phyloP scores from a whole-genome alignment of 2,888 invertebrate species.

The Yponomeuta sedellus region DNA sequence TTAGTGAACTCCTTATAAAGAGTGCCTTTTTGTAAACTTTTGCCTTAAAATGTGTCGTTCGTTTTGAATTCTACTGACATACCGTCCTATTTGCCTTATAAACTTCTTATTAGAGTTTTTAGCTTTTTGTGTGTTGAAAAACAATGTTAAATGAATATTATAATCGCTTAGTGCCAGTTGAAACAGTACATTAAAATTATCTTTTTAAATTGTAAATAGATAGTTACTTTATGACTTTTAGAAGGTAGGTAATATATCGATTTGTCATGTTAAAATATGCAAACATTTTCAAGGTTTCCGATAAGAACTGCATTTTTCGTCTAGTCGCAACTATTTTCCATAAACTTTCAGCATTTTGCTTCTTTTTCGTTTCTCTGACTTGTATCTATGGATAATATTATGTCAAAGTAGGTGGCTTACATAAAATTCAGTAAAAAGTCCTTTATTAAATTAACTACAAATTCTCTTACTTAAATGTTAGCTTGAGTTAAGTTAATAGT shows the following conservation, averaged over 20 bases:
- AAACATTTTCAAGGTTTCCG: constrained; percentile 16
- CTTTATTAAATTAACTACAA: too few relatives aligned
- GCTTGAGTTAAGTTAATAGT: too few relatives aligned
- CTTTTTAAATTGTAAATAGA: constrained; percentile 4
- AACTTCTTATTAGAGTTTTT: constrained; percentile 10
- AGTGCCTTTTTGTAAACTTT: constrained; percentile 50
- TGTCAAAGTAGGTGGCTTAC: too few relatives aligned
- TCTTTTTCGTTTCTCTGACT: neutral
- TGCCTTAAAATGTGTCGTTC: constrained; percentile 43
- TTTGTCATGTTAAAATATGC: neutral
- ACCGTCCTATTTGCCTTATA: constrained; percentile 67
- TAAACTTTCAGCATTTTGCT: neutral
- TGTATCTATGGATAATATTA: too few relatives aligned
- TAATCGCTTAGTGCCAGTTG: constrained; percentile 64
- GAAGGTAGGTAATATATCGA: constrained; percentile 31
- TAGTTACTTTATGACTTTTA: constrained; percentile 6
- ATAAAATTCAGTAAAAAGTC: neutral
- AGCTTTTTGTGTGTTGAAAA: constrained; percentile 47
- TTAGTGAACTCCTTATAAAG: neutral
- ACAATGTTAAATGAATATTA: constrained; percentile 32
- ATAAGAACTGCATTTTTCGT: constrained; percentile 38
- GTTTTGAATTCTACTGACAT: constrained; percentile 29
- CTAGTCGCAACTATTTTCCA: constrained; percentile 37
- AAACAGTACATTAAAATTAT: constrained; percentile 21
- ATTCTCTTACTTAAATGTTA: too few relatives aligned